Base-by-base conservation (phyloP, 2,113 vertebrate genomes). In the Semnornis frantzii region DNA sequence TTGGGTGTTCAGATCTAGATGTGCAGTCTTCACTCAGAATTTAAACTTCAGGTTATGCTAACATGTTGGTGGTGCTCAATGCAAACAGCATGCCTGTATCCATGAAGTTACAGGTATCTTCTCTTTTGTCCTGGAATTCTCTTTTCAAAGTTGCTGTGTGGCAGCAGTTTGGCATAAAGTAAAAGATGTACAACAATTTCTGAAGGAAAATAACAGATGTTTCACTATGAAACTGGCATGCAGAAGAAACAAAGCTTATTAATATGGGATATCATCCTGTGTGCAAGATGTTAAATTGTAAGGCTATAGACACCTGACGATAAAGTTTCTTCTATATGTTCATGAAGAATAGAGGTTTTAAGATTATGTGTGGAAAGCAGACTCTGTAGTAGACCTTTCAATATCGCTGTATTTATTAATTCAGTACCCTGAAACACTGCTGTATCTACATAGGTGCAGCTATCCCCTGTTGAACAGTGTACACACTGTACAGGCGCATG, bases 401-500 rank as follows among this genome's bases (percentile, higher is more conserved):
- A 3, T 50, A 46, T 1, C 48, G 31, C 42, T 55, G 39, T 42
- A 71, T 23, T 58, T 63, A 31, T 30, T 30, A 39, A 54, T 77
- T 75, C 37, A 72, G 70, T 44, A 85, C 34, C 27, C 72, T 68
- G 27, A 37, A 72, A 74, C 52, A 39, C 60, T 28, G 37, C 82
- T 27, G 0, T 19, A 55, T 12, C 39, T 73, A 76, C 48, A 77
- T 4, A 83, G 55, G 60, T 60, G 57, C 60, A 85, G 42, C 20
- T 12, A 23, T 18, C 37, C 71, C 65, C 34, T 7, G 21, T 17
- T 72, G 19, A 44, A 42, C 74, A 28, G 16, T 1, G 1, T 16
- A 55, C 42, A 13, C 12, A 8, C 37, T 64, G 57, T 8, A 24
- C 1, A 8, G 82, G 31, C 75, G 31, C 0, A 0, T 6, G 30